Base-by-base conservation (phyloP, 2,888 invertebrate species). In the Dicyrtoma fusca region DNA sequence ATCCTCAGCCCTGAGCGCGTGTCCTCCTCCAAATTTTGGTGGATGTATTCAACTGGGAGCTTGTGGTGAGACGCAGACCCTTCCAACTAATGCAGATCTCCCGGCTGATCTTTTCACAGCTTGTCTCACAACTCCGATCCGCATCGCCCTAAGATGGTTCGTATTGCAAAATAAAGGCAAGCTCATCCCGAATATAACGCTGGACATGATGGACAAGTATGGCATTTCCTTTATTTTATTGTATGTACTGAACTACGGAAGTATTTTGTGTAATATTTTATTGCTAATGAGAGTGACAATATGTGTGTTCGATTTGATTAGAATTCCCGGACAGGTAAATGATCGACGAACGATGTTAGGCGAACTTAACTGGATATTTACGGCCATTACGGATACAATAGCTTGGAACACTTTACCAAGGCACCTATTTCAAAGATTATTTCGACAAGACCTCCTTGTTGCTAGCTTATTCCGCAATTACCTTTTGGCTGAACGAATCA, bases 291-390 rank as follows among this genome's bases (percentile, higher is more conserved):
- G n/a, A n/a, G n/a, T n/a, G n/a, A n/a, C n/a, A n/a, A n/a, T n/a
- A n/a, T n/a, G n/a, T n/a, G n/a, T n/a, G n/a, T n/a, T n/a, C n/a
- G n/a, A n/a, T n/a, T n/a, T n/a, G n/a, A n/a, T n/a, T n/a, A 94
- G 94, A 85, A 95, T 99, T 81, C 98, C 98, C 8, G 99, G 99
- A 1, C 92, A 92, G 83, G 88, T 97, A 80, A 92, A 92, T 79
- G 97, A 98, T 86, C 88, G 97, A 21, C 88, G 96, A 81, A 97
- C 99, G 34, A 95, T 98, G 94, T 87, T 98, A 79, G 99, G 99
- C 62, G 98, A 99, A 86, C 86, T 99, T 74, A 99, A 99, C 87
- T 99, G 99, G 99, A 97, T 99, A 83, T 99, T 99, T 86, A 99
- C 99, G 1, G 98, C 99, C 57, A 97, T 99, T 81, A 99, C 99